Conservation (phyloP, 2,888 invertebrate genomes). For the Eupithecia abbreviata region DNA sequence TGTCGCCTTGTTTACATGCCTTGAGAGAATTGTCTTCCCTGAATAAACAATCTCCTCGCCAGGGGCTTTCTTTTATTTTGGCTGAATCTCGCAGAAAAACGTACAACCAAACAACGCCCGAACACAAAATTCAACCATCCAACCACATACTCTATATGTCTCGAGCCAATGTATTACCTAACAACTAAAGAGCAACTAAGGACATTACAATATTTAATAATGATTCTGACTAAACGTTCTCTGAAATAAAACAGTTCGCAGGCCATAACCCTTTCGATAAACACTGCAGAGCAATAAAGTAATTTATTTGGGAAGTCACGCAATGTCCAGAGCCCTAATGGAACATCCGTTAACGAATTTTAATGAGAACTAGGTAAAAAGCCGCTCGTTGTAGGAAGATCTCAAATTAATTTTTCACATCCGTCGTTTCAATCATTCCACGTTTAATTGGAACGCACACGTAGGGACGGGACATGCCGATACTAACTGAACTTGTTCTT, state of each 20-base stretch:
- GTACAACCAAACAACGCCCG: not conserved
- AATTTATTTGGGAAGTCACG: constrained; percentile 32
- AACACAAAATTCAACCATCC: not conserved
- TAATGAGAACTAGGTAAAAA: constrained; percentile 38
- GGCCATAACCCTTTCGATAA: constrained; percentile 5
- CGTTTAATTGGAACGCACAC: constrained; percentile 60
- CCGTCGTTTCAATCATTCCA: constrained; percentile 62
- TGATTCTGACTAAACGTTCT: not conserved
- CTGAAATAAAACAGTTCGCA: not conserved
- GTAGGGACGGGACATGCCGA: constrained; percentile 37
- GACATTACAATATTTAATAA: not conserved
- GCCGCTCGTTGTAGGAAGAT: constrained; percentile 42
- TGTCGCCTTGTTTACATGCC: constrained; percentile 50
- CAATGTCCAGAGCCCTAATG: constrained; percentile 23
- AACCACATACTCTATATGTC: not conserved
- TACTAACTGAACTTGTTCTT: constrained; percentile 12
- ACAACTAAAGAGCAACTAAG: not conserved
- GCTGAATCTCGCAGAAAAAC: not conserved
- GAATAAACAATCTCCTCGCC: constrained; percentile 25
- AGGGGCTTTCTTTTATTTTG: constrained; percentile 1
- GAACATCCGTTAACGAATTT: constrained; percentile 36
- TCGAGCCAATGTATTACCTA: not conserved
- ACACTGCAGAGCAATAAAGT: constrained; percentile 28
- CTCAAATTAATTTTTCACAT: constrained; percentile 50
- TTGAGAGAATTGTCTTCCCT: constrained; percentile 33